phyloP scores from a whole-genome alignment of 2,113 vertebrate species.

The Grantiella picta region DNA sequence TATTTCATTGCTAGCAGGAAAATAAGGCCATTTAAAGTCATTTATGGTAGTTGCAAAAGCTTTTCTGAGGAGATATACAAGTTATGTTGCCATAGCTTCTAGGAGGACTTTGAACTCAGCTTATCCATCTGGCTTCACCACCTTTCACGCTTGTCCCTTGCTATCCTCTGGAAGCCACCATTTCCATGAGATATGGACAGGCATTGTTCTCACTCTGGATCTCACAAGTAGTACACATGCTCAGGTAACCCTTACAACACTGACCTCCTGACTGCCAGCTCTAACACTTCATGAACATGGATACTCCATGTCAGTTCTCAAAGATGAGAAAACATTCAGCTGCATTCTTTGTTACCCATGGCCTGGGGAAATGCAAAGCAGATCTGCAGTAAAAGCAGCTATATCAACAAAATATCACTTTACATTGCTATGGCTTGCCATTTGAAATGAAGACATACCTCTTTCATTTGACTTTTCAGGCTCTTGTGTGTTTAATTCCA shows the following conservation, averaged over 20 bases:
- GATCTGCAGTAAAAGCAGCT: not conserved
- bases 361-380: not conserved
- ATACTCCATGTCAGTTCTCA: not conserved
- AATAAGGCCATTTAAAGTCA: constrained; percentile 44
- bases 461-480: not conserved
- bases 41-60: constrained; percentile 9
- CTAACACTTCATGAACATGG: rapidly evolving
- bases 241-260: not conserved
- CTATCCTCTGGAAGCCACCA: not conserved
- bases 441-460: not conserved
- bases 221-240: not conserved
- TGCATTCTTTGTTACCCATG: not conserved
- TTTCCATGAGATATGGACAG: not conserved
- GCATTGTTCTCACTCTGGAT: not conserved
- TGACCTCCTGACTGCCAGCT: not conserved
- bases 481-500: not conserved
- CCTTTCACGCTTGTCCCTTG: not conserved
- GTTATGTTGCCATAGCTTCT: not conserved
- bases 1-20: constrained; percentile 15
- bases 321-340: not conserved
- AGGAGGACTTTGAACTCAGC: not conserved
- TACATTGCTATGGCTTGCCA: rapidly evolving
- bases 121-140: not conserved
- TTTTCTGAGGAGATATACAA: not conserved
- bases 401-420: not conserved